Percentiles rank a stretch among this genome's conserved stretches.
phyloP scores from a whole-genome alignment of 2,888 invertebrate species.

The Xestia ashworthii region DNA sequence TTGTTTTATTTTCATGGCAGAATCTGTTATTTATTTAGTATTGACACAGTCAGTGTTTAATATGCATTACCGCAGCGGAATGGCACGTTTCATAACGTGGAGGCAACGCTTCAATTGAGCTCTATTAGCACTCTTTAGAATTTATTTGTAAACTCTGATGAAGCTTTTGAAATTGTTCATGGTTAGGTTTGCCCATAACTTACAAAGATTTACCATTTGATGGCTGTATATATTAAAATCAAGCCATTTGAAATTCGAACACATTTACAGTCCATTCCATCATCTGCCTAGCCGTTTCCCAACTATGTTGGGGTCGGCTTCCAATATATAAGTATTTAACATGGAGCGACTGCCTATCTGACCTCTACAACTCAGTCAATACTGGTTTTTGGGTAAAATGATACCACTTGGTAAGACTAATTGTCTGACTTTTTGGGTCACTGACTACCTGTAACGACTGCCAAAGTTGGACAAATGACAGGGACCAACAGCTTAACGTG shows the following conservation, averaged over 20 bases:
- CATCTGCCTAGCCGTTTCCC: no score
- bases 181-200: constrained; percentile 1
- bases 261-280: background rate
- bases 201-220: background rate
- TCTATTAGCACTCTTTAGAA: constrained; percentile 16
- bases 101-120: constrained; percentile 5
- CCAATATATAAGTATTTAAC: no score
- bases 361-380: no score
- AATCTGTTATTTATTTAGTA: background rate
- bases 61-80: constrained; percentile 4
- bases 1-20: background rate
- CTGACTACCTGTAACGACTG: no score
- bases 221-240: background rate
- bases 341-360: no score
- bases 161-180: constrained; percentile 26
- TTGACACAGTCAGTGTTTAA: constrained; percentile 5
- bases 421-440: no score
- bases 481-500: no score
- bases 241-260: background rate
- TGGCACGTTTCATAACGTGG: background rate
- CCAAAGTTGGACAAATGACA: no score
- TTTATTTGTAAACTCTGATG: constrained; percentile 6
- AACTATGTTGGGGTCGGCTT: no score
- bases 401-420: no score
- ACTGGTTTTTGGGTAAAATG: no score